Evolutionary conservation across 2,113 vertebrate species (phyloP).

Genomic region (Lagopus muta): DNA sequence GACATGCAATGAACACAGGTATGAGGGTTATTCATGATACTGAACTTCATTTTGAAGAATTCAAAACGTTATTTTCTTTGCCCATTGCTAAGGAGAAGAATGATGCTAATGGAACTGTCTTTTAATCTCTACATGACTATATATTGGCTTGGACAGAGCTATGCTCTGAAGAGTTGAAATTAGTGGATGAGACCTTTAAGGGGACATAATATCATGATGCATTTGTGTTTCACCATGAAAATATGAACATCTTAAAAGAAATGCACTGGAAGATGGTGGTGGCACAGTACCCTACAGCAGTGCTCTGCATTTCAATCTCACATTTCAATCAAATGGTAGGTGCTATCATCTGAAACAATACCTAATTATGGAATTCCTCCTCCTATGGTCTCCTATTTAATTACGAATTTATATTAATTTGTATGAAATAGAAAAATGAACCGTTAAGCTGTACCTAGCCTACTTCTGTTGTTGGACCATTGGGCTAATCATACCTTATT

Average conservation of each 20-base stretch:
- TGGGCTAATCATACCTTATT: background rate
- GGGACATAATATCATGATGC: background rate
- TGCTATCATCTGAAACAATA: background rate
- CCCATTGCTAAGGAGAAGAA: background rate
- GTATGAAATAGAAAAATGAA: background rate
- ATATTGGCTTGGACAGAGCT: background rate
- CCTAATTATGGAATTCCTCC: background rate
- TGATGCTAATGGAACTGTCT: background rate
- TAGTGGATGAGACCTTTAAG: background rate
- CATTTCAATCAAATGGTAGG: background rate
- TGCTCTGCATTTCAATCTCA: background rate
- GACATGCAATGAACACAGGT: background rate
- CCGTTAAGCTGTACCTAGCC: background rate
- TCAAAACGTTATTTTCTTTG: background rate
- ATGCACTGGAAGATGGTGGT: background rate
- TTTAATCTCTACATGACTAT: background rate
- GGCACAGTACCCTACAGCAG: background rate
- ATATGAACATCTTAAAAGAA: background rate
- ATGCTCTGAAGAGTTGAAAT: background rate
- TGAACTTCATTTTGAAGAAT: background rate
- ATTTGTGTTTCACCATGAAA: background rate
- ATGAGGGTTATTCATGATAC: background rate
- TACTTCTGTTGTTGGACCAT: background rate
- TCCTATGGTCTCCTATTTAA: background rate
- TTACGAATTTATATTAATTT: background rate